Evolutionary conservation across 2,888 invertebrate genomes (phyloP).

Genomic region (Junonia oenone): DNA sequence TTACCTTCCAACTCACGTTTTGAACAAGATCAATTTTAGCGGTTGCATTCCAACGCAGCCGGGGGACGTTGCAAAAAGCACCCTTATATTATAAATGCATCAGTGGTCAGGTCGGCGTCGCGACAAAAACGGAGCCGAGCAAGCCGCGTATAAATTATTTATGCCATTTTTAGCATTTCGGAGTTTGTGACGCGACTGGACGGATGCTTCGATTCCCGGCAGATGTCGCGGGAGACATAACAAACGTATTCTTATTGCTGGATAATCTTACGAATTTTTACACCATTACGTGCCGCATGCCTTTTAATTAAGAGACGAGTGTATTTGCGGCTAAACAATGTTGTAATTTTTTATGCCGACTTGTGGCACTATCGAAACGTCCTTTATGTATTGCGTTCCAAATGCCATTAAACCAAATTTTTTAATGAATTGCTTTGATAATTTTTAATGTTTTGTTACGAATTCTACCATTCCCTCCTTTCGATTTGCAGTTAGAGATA

Average conservation of each 20-base stretch:
- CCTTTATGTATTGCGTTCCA: neutral
- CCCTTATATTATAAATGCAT: slow-evolving; percentile 80
- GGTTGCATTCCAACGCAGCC: slow-evolving; percentile 72
- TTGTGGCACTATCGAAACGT: neutral
- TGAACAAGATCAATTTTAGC: slow-evolving; percentile 78
- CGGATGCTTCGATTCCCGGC: slow-evolving; percentile 38
- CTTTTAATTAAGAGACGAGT: slow-evolving; percentile 23
- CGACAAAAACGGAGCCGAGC: slow-evolving; percentile 70
- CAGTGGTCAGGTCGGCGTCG: slow-evolving; percentile 73
- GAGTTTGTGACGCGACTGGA: slow-evolving; percentile 55
- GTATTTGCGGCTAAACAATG: slow-evolving; percentile 17
- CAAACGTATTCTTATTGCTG: slow-evolving; percentile 19
- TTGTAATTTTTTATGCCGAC: slow-evolving; percentile 8
- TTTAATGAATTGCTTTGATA: neutral
- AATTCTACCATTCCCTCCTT: neutral
- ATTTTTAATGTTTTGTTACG: neutral
- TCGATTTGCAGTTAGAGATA: neutral
- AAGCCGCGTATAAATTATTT: slow-evolving; percentile 76
- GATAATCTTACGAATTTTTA: slow-evolving; percentile 26
- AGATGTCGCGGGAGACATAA: slow-evolving; percentile 31
- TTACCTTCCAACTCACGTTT: slow-evolving; percentile 73
- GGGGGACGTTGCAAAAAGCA: slow-evolving; percentile 73
- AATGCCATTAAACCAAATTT: neutral
- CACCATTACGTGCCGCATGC: slow-evolving; percentile 23
- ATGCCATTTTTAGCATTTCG: slow-evolving; percentile 79